phyloP scores from a whole-genome alignment of 1,140 invertebrate species.

The Chelonus insularis region DNA sequence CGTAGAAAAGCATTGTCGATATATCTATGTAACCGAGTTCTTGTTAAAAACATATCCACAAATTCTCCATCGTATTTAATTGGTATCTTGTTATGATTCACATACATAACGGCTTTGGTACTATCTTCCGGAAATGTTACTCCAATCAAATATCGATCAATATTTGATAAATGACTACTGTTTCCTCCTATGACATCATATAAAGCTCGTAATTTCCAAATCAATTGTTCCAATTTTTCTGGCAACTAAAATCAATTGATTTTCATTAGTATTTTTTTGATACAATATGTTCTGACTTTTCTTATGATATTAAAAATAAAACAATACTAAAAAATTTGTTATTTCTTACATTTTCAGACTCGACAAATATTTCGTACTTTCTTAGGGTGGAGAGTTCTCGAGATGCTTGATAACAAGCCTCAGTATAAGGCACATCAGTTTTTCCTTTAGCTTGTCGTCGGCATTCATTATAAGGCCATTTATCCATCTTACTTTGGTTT shows the following conservation, averaged over 20 bases:
- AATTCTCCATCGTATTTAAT: conserved; percentile 43
- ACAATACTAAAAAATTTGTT: neutral
- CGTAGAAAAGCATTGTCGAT: conserved; percentile 43
- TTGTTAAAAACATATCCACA: conserved; percentile 44
- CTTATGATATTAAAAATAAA: neutral
- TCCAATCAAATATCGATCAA: conserved; percentile 39
- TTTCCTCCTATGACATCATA: conserved; percentile 47
- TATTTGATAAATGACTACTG: conserved; percentile 26
- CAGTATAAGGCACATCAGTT: conserved; percentile 43
- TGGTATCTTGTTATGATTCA: conserved; percentile 42
- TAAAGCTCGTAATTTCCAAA: conserved; percentile 41
- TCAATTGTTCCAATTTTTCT: conserved; percentile 36
- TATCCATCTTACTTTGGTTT: conserved; percentile 38
- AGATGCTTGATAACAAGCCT: conserved; percentile 53
- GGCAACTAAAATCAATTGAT: conserved; percentile 40
- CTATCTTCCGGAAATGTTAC: conserved; percentile 48
- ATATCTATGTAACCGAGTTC: conserved; percentile 52
- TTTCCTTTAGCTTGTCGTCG: conserved; percentile 39
- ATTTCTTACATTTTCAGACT: conserved; percentile 49
- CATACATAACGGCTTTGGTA: conserved; percentile 37
- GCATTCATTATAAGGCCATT: conserved; percentile 53
- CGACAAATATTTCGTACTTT: conserved; percentile 45
- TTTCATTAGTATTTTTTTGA: too few species aligned
- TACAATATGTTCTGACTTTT: too few species aligned
- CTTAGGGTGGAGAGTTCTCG: conserved; percentile 53